A percentile compares a stretch with the other conserved stretches of the same genome.
Evolutionary conservation across 2,113 vertebrate species (phyloP).

Genomic region (Myrmecobius fasciatus): DNA sequence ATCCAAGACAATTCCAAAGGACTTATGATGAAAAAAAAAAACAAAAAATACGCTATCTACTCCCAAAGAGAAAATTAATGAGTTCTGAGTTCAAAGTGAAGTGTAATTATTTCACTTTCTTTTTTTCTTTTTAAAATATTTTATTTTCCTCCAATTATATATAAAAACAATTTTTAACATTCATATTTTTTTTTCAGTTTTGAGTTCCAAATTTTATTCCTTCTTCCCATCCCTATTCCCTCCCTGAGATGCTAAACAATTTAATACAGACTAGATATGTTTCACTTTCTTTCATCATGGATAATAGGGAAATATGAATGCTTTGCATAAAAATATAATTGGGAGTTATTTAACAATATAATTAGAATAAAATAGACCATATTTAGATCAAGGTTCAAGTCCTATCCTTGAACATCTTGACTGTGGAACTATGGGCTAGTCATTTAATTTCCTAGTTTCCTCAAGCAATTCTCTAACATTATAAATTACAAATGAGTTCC

Average conservation of each 20-base stretch:
- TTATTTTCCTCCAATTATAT: too few relatives aligned
- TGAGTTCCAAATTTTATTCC: too few relatives aligned
- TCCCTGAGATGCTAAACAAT: too few relatives aligned
- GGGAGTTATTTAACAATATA: neutral
- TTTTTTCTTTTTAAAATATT: neutral
- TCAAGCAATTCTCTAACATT: neutral
- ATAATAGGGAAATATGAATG: neutral
- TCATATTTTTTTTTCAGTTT: too few relatives aligned
- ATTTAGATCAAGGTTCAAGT: neutral
- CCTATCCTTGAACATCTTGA: neutral
- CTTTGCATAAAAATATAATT: neutral
- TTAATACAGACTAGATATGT: too few relatives aligned
- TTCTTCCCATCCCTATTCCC: too few relatives aligned
- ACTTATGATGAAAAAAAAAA: neutral
- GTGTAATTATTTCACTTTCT: neutral
- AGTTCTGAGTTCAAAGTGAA: neutral
- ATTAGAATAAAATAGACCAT: neutral
- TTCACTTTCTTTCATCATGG: neutral
- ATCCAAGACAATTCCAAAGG: neutral
- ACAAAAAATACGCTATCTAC: neutral
- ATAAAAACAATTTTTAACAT: too few relatives aligned
- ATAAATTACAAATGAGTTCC: neutral
- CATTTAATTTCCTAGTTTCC: neutral
- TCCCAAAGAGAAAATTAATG: neutral
- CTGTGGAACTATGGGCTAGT: neutral